These are phyloP conservation scores for Saguinus midas DNA, from an alignment of 2,113 vertebrate genomes.

Conservation along the genomic window DNA sequence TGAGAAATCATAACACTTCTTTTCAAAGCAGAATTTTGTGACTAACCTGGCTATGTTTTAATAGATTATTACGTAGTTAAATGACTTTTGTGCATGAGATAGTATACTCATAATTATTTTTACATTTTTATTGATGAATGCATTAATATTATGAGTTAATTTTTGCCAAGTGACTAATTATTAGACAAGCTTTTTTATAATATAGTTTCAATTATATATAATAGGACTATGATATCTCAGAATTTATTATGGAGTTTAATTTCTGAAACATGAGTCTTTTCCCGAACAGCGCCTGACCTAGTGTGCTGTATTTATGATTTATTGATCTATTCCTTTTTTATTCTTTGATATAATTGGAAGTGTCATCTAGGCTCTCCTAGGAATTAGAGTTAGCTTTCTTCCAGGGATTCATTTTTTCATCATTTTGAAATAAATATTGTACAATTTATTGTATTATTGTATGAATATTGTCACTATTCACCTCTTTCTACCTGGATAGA, in stretches of 20 bases:
- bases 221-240: background rate
- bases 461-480: background rate
- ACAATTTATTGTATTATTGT: background rate
- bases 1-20: background rate
- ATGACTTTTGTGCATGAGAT: background rate
- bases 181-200: background rate
- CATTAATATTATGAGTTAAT: background rate
- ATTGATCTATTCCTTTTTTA: background rate
- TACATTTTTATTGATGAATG: background rate
- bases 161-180: background rate
- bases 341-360: background rate
- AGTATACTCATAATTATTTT: background rate
- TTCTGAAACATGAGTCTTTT: background rate
- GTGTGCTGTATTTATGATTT: background rate
- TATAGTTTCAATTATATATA: background rate
- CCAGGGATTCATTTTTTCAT: background rate
- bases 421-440: background rate
- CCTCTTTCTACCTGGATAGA: background rate
- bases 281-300: background rate
- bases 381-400: background rate
- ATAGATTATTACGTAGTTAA: background rate
- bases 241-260: background rate
- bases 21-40: background rate
- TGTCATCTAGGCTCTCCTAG: background rate
- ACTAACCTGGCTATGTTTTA: background rate